Evolutionary conservation across 2,888 invertebrate species (phyloP).

Genomic region (Ptilodon capucinus): DNA sequence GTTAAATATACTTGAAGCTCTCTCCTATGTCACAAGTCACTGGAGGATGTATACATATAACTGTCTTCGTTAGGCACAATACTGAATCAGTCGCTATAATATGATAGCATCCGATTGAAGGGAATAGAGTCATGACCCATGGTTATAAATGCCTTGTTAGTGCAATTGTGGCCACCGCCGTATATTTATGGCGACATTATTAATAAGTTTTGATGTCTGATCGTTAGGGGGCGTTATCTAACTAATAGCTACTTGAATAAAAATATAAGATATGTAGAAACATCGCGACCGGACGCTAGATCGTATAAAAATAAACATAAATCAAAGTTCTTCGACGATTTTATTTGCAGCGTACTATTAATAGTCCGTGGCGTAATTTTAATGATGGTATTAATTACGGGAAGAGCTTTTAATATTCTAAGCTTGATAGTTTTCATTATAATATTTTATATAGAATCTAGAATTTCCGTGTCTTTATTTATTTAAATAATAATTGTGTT

Average conservation of each 20-base stretch:
- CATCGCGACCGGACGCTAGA: too few species aligned
- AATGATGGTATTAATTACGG: conserved; percentile 36
- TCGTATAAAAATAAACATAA: too few species aligned
- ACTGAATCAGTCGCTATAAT: conserved; percentile 40
- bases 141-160: conserved; percentile 59
- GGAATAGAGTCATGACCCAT: conserved; percentile 52
- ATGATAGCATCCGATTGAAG: conserved; percentile 44
- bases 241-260: too few species aligned
- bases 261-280: too few species aligned
- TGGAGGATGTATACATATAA: conserved; percentile 31
- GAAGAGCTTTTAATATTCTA: conserved; percentile 7
- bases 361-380: conserved; percentile 25
- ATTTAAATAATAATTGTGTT: too few species aligned
- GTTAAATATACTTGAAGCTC: conserved; percentile 21
- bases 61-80: conserved; percentile 42
- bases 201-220: not conserved
- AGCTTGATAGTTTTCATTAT: too few species aligned
- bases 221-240: not conserved
- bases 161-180: conserved; percentile 44
- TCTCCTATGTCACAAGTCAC: conserved; percentile 26
- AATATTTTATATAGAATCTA: too few species aligned
- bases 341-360: conserved; percentile 34
- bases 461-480: too few species aligned
- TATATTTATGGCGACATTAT: not conserved
- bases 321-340: conserved; percentile 15